Percentiles rank a stretch among this genome's conserved stretches.
Conservation (phyloP, 2,888 invertebrate species). For the Apomyelois bistriatella region DNA sequence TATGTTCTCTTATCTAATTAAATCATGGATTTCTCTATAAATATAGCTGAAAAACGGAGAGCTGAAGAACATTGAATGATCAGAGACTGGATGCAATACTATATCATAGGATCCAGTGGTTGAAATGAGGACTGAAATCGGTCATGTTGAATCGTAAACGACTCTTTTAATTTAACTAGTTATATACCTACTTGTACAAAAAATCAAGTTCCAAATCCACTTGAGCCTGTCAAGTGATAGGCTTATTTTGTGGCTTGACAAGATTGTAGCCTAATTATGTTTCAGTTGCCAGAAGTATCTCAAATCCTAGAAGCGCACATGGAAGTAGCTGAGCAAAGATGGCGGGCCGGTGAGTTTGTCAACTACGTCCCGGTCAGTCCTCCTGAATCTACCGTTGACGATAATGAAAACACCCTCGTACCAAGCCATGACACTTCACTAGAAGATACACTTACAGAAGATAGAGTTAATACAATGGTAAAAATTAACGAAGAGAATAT, state of each 20-base stretch:
- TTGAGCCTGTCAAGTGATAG: no score
- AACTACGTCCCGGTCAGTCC: conserved; percentile 36
- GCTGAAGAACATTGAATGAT: no score
- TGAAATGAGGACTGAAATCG: no score
- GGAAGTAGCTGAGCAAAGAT: conserved; percentile 53
- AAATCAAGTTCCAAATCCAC: no score
- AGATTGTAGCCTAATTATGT: neutral
- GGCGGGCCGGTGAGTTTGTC: conserved; percentile 45
- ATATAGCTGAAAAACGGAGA: no score
- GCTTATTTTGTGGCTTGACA: no score
- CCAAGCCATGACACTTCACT: conserved; percentile 46
- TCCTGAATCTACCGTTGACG: conserved; percentile 38
- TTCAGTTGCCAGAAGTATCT: conserved; percentile 65
- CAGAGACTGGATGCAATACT: no score
- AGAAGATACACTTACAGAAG: conserved; percentile 60
- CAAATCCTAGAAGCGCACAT: conserved; percentile 61
- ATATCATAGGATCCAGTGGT: no score
- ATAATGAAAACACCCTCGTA: conserved; percentile 50
- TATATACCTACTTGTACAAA: no score
- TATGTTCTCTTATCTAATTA: conserved; percentile 24
- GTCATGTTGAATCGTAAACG: no score
- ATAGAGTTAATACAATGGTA: conserved; percentile 26
- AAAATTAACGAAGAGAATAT: conserved; percentile 21
- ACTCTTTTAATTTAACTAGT: no score
- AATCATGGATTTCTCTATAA: no score